phyloP scores from a whole-genome alignment of 2,888 invertebrate species.

The Clunio marinus region DNA sequence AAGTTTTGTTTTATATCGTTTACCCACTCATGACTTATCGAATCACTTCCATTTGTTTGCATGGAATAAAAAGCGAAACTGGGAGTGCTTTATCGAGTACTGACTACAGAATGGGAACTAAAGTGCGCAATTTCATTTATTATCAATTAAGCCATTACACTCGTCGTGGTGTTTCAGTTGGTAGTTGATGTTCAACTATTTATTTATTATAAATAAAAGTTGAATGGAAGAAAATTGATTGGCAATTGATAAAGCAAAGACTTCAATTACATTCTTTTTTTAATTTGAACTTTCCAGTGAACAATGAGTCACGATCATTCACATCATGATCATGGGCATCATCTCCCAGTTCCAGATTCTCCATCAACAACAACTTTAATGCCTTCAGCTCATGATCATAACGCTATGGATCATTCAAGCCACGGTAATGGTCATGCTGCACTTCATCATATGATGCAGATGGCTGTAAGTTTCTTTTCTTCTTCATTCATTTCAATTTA shows the following conservation, averaged over 20 bases:
- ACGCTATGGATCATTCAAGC: constrained; percentile 11
- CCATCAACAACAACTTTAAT: neutral
- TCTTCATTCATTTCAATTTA: constrained; percentile 3
- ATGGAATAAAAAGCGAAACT: neutral
- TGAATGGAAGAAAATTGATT: neutral
- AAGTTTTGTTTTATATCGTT: too few species aligned
- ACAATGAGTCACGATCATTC: constrained; percentile 25
- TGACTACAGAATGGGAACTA: neutral
- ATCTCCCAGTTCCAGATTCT: neutral
- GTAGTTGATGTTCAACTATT: neutral
- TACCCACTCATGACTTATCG: constrained; percentile 15
- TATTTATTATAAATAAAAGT: neutral
- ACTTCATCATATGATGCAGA: constrained; percentile 51
- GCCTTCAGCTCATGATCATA: neutral
- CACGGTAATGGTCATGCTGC: neutral
- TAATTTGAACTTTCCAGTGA: neutral
- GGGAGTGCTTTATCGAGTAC: neutral
- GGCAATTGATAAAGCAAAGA: neutral
- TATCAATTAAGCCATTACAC: neutral
- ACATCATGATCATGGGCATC: constrained; percentile 11
- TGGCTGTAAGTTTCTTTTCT: constrained; percentile 50
- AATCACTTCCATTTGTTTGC: neutral
- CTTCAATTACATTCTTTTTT: neutral
- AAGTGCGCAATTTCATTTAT: neutral
- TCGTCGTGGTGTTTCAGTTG: neutral